Conservation (phyloP, 2,113 vertebrate genomes). For the Harpagus bidentatus region DNA sequence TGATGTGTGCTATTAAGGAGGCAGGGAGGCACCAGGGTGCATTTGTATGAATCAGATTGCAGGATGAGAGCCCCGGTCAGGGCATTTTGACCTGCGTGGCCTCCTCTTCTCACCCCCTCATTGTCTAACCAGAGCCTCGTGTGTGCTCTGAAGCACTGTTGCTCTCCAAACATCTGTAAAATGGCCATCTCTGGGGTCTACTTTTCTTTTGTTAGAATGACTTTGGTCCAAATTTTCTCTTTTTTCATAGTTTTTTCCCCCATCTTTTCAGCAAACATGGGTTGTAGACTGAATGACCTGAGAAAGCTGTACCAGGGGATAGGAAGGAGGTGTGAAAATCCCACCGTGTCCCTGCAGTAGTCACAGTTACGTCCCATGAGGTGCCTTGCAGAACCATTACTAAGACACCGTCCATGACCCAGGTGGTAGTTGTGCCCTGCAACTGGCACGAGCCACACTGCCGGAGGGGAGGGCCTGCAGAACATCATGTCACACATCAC, state of each 20-base stretch:
- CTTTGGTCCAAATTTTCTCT: neutral
- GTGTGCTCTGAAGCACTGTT: neutral
- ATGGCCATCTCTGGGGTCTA: neutral
- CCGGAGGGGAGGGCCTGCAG: neutral
- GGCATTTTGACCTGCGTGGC: neutral
- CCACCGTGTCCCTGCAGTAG: neutral
- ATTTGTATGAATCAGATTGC: neutral
- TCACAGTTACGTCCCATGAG: neutral
- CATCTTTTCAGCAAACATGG: neutral
- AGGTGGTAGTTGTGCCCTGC: neutral
- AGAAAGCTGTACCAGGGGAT: neutral
- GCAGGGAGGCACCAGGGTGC: neutral
- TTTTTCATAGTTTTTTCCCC: neutral
- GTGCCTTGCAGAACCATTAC: neutral
- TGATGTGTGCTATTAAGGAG: neutral
- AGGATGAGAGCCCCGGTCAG: neutral
- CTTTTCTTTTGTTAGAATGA: neutral
- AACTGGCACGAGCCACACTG: neutral
- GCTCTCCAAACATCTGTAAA: neutral
- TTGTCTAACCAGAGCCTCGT: fast-evolving
- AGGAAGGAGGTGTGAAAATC: neutral
- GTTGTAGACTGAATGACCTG: neutral
- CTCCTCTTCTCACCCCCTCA: neutral
- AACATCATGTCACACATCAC: neutral
- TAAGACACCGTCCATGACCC: fast-evolving